Conservation (phyloP, 1,140 invertebrate genomes). For the Heliothis subflexa region DNA sequence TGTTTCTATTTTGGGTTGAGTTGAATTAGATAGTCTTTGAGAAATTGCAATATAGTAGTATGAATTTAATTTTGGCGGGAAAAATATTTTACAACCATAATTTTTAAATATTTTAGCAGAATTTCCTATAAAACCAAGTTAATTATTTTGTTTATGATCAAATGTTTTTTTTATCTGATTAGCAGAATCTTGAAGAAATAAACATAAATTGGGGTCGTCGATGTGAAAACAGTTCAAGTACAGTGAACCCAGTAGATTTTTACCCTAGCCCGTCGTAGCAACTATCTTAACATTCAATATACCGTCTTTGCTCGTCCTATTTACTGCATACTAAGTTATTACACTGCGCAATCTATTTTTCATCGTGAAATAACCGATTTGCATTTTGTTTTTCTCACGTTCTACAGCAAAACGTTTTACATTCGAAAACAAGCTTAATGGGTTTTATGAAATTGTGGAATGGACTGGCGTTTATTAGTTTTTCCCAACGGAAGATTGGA, state of each 20-base stretch:
- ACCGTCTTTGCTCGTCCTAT: conserved; percentile 12
- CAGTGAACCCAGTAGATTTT: neutral
- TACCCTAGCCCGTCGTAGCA: neutral
- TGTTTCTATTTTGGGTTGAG: neutral
- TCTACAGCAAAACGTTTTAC: conserved; percentile 24
- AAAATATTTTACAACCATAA: too few relatives aligned
- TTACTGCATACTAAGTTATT: conserved; percentile 42
- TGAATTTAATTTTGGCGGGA: neutral
- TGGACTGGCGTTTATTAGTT: conserved; percentile 14
- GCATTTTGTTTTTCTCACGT: conserved; percentile 37
- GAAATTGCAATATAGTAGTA: neutral
- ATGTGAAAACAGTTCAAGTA: neutral
- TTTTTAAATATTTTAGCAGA: too few relatives aligned
- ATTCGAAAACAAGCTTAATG: conserved; percentile 21
- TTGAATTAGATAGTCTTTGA: neutral
- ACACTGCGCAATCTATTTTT: conserved; percentile 43
- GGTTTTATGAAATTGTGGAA: conserved; percentile 1
- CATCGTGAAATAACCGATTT: conserved; percentile 39
- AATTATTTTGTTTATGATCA: too few relatives aligned
- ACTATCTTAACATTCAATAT: conserved; percentile 42
- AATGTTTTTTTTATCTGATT: neutral
- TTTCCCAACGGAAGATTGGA: neutral
- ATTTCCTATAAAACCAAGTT: too few relatives aligned
- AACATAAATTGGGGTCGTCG: neutral
- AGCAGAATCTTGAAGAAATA: neutral